Conservation (phyloP, 35 echinoderm and acorn worm genomes). For the Ophioderma brevispina region DNA sequence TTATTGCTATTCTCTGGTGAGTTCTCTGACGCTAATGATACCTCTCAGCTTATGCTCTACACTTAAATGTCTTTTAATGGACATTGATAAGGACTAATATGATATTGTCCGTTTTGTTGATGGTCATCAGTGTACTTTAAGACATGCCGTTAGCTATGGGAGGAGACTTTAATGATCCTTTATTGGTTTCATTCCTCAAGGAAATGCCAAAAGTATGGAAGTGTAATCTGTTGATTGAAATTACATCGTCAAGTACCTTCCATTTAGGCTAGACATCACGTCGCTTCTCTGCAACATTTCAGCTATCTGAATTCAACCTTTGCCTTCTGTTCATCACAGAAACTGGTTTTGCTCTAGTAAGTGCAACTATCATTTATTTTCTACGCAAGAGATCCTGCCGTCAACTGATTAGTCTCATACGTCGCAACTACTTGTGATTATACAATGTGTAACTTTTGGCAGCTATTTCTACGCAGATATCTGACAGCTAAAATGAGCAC, state of each 20-base stretch:
- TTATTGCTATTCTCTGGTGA: slow-evolving; percentile 1
- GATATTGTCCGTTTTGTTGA: neutral
- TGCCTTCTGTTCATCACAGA: no score
- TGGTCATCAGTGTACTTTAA: neutral
- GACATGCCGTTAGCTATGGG: neutral
- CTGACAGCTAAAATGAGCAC: no score
- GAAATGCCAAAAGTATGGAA: neutral
- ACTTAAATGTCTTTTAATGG: neutral
- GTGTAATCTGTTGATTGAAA: neutral
- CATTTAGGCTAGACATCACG: neutral
- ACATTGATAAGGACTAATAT: neutral
- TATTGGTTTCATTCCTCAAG: neutral
- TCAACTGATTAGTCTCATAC: no score
- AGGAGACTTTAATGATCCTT: neutral
- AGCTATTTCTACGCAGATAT: no score
- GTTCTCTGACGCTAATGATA: neutral
- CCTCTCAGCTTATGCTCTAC: neutral
- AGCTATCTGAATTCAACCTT: no score
- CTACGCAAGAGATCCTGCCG: no score
- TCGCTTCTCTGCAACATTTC: neutral
- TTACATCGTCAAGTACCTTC: neutral
- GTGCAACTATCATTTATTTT: no score
- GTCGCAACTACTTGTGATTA: no score
- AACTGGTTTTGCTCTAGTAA: no score
- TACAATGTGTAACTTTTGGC: no score